These are phyloP conservation scores for Clarias pachynema DNA, from an alignment of 2,797 vertebrate species.

Conservation along the genomic window DNA sequence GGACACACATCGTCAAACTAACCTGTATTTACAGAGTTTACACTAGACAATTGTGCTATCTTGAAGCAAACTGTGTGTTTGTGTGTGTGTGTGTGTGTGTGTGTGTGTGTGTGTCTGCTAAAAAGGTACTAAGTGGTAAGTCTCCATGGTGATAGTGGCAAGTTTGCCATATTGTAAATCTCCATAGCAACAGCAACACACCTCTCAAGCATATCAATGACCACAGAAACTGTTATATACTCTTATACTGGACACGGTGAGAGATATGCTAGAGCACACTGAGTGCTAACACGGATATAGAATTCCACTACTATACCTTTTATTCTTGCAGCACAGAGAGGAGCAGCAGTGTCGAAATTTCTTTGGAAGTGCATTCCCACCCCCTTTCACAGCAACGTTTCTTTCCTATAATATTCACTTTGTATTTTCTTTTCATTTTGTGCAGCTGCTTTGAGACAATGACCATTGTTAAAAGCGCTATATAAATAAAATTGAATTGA, in stretches of 20 bases:
- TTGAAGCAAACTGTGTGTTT: conserved; percentile 45
- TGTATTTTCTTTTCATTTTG: no score
- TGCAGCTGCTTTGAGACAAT: no score
- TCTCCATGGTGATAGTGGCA: conserved; percentile 44
- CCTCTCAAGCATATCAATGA: conserved; percentile 48
- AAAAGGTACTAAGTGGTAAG: conserved; percentile 47
- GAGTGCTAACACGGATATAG: conserved; percentile 32
- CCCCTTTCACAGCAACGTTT: not conserved
- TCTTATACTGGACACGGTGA: conserved; percentile 59
- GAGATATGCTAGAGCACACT: conserved; percentile 41
- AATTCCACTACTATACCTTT: conserved; percentile 31
- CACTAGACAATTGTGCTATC: conserved; percentile 39
- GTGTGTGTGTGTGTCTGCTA: conserved; percentile 44
- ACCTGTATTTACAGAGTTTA: conserved; percentile 44
- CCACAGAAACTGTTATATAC: conserved; percentile 41
- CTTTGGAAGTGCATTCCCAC: conserved; percentile 32
- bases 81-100: no score
- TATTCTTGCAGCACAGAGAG: conserved; percentile 55
- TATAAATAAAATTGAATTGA: no score
- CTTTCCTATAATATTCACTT: conserved; percentile 14
- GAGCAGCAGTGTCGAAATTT: conserved; percentile 67
- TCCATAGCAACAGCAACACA: conserved; percentile 52
- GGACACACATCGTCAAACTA: conserved; percentile 37
- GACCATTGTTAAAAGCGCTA: no score
- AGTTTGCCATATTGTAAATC: conserved; percentile 51